Conservation (phyloP, 2,797 vertebrate species). For the Pteronotus mesoamericanus region DNA sequence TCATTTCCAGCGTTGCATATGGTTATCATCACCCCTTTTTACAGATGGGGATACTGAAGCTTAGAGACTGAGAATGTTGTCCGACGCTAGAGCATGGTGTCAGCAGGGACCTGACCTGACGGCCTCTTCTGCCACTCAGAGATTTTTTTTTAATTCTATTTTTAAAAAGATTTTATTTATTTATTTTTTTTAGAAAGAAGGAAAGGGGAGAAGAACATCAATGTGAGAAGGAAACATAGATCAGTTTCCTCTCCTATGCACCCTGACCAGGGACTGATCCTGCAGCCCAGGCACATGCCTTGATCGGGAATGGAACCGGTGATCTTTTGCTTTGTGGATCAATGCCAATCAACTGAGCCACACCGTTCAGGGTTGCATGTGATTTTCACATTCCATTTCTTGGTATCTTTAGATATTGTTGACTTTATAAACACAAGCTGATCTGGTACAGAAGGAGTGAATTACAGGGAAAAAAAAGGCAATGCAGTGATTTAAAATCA, state of each 20-base stretch:
- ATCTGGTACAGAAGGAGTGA: not conserved
- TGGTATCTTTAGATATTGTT: not conserved
- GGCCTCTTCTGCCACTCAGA: not conserved
- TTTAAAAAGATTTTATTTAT: not conserved
- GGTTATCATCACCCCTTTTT: no score
- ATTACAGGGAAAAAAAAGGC: not conserved
- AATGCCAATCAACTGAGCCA: not conserved
- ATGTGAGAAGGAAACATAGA: no score
- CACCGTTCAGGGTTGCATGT: not conserved
- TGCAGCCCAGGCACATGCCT: not conserved
- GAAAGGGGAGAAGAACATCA: not conserved
- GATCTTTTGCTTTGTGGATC: not conserved
- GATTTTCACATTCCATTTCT: slow-evolving; percentile 10
- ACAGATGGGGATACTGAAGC: not conserved
- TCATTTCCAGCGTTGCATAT: not conserved
- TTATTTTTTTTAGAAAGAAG: not conserved
- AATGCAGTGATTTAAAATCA: not conserved
- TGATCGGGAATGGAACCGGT: not conserved
- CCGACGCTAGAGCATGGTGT: not conserved
- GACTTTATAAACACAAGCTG: not conserved
- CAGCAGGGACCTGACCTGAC: not conserved
- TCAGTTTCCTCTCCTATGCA: not conserved
- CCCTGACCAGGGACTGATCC: no score
- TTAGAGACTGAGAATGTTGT: not conserved
- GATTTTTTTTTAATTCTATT: not conserved